Conservation (phyloP, 1,140 invertebrate species). For the Adelges cooleyi region DNA sequence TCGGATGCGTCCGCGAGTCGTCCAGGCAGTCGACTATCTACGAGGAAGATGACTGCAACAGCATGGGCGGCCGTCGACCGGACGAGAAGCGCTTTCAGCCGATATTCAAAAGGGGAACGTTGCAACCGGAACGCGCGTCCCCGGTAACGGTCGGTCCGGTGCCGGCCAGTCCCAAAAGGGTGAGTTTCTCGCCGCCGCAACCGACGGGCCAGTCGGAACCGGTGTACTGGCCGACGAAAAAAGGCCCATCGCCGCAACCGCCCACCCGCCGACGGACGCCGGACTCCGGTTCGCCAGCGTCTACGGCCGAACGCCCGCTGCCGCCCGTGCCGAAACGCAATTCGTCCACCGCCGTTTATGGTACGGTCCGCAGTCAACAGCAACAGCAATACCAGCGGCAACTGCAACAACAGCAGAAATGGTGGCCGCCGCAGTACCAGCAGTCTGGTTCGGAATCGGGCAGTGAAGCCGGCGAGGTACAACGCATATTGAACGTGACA, state of each 20-base stretch:
- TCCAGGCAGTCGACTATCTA: constrained; percentile 30
- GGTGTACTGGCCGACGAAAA: constrained; percentile 32
- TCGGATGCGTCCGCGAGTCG: constrained; percentile 25
- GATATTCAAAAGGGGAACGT: not conserved
- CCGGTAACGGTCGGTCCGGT: not conserved
- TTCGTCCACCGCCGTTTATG: constrained; percentile 17
- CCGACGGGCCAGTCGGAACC: not conserved
- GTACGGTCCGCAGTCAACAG: constrained; percentile 4
- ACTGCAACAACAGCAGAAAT: constrained; percentile 13
- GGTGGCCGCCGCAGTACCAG: constrained; percentile 22
- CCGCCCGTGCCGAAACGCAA: constrained; percentile 28
- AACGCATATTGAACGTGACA: constrained; percentile 31
- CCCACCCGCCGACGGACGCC: constrained; percentile 29
- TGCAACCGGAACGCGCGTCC: not conserved
- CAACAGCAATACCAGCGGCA: constrained; percentile 5
- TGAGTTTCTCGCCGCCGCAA: not conserved
- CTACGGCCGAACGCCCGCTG: constrained; percentile 22
- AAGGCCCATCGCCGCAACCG: constrained; percentile 31
- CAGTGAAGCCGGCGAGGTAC: constrained; percentile 34
- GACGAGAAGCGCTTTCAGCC: constrained; percentile 9
- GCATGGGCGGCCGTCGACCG: not conserved
- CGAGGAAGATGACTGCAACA: constrained; percentile 28
- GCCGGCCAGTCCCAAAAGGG: not conserved
- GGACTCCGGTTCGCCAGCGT: not conserved
- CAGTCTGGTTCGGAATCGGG: constrained; percentile 34